Conservation (phyloP, 2,797 vertebrate species). For the Schizopygopsis pylzovi region DNA sequence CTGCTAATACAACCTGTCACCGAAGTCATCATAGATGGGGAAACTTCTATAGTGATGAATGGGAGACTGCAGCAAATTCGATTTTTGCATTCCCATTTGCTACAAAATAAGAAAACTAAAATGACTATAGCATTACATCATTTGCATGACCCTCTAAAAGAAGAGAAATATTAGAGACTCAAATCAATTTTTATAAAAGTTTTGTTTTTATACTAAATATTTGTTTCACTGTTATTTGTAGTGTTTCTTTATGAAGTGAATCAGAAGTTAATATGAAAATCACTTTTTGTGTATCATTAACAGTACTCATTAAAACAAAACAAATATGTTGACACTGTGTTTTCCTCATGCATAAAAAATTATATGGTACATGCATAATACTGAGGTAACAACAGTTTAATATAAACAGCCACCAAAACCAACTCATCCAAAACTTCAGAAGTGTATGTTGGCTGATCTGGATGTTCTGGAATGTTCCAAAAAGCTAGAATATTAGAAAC, state of each 20-base stretch:
- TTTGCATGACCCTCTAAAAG: not conserved
- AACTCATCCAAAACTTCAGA: not conserved
- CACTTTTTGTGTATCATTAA: not conserved
- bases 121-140: not conserved
- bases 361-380: not conserved
- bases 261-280: not conserved
- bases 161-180: not conserved
- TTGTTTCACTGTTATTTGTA: not conserved
- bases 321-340: not conserved
- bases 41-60: not conserved
- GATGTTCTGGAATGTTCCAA: not conserved
- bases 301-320: not conserved
- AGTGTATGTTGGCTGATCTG: not conserved
- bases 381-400: not conserved
- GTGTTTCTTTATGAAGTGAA: not conserved
- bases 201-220: not conserved
- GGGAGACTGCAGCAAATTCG: not conserved
- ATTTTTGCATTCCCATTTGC: not conserved
- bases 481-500: not conserved
- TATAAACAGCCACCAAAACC: not conserved
- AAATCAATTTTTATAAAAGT: not conserved
- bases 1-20: not conserved
- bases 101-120: not conserved
- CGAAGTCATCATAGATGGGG: not conserved
- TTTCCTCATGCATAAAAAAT: not conserved